Percentiles rank a stretch among this genome's conserved stretches.
These are phyloP conservation scores for Malurus leucopterus DNA, from an alignment of 2,797 vertebrate genomes.

Conservation along the genomic window DNA sequence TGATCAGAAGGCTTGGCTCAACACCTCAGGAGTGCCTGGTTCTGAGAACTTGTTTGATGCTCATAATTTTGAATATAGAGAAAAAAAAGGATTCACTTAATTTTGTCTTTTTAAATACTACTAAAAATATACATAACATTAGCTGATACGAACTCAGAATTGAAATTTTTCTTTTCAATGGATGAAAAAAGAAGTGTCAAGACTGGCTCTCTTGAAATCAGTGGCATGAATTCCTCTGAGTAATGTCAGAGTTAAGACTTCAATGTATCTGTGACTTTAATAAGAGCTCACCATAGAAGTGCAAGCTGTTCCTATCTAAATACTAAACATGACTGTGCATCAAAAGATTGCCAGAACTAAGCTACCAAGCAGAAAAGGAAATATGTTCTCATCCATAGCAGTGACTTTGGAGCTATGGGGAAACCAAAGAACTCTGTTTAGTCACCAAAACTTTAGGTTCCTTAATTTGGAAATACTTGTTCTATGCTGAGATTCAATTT, in stretches of 20 bases:
- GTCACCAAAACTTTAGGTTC: background rate
- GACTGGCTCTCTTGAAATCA: background rate
- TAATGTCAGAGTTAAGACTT: background rate
- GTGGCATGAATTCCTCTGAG: background rate
- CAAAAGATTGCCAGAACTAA: background rate
- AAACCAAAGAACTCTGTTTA: background rate
- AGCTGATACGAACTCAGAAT: background rate
- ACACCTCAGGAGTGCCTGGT: background rate
- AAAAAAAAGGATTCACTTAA: background rate
- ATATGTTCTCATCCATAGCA: background rate
- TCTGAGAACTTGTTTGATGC: background rate
- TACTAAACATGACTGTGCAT: background rate
- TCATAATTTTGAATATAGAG: background rate
- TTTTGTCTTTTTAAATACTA: background rate
- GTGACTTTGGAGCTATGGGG: background rate
- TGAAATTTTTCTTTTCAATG: background rate
- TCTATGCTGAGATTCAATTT: background rate
- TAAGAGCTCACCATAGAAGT: background rate
- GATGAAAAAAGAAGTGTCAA: background rate
- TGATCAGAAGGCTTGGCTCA: background rate
- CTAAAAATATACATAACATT: background rate
- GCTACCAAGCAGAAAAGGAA: background rate
- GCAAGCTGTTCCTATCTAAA: background rate
- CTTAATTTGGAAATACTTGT: background rate
- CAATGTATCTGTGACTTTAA: background rate